A percentile compares a stretch with the other conserved stretches of the same genome.
Conservation (phyloP, 30 jellyfish, hydroid and myxozoan genomes). For the Mastigias papua region DNA sequence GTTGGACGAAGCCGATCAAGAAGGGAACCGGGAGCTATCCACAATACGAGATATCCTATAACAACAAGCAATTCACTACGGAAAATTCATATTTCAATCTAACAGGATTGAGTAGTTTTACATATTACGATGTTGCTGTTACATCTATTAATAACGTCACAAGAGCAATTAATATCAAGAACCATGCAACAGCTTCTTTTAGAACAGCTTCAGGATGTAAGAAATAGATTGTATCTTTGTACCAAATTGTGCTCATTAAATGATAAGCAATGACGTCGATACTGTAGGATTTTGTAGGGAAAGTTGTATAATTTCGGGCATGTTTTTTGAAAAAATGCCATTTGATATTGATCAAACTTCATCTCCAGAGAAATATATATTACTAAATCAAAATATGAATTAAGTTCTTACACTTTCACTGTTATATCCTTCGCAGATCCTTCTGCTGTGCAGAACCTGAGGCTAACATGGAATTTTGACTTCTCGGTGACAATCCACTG, state of each 20-base stretch:
- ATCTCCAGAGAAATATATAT: too few relatives aligned
- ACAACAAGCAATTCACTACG: background rate
- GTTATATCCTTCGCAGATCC: too few relatives aligned
- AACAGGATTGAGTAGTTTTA: constrained; percentile 45
- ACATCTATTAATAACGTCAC: constrained; percentile 74
- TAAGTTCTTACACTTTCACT: too few relatives aligned
- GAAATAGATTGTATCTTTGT: too few relatives aligned
- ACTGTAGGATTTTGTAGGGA: too few relatives aligned
- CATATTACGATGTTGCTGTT: constrained; percentile 44
- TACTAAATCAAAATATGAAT: too few relatives aligned
- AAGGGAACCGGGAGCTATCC: constrained; percentile 46
- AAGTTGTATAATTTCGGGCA: too few relatives aligned
- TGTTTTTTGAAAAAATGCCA: too few relatives aligned
- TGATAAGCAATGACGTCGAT: too few relatives aligned
- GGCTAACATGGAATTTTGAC: constrained; percentile 38
- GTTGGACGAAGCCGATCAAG: constrained; percentile 24
- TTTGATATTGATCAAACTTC: too few relatives aligned
- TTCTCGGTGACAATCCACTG: constrained; percentile 71
- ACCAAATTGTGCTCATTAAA: too few relatives aligned
- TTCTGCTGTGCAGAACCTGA: constrained; percentile 44
- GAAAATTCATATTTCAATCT: background rate
- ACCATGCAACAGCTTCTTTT: constrained; percentile 4
- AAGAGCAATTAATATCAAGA: constrained; percentile 46
- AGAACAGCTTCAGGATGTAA: constrained; percentile 82
- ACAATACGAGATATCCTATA: background rate